These are phyloP conservation scores for Drosophila mimetica DNA, from an alignment of 2,888 invertebrate species.

Conservation along the genomic window DNA sequence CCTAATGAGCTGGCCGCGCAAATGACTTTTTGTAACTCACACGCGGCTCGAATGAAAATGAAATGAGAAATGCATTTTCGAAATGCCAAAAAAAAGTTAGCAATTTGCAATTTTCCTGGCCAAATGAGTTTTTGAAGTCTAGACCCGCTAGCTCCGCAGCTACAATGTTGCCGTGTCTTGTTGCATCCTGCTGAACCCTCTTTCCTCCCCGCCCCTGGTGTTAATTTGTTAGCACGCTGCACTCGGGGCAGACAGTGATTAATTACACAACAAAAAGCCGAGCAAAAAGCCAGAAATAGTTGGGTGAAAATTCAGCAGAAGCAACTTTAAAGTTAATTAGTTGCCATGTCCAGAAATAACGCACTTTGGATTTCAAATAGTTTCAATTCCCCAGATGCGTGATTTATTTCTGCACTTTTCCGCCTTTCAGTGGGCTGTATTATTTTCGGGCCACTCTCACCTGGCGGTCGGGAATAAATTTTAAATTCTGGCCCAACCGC, in stretches of 20 bases:
- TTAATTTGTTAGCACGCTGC: slow-evolving; percentile 78
- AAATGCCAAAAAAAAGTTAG: slow-evolving; percentile 53
- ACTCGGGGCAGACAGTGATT: slow-evolving; percentile 72
- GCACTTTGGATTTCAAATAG: slow-evolving; percentile 33
- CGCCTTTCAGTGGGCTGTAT: background rate
- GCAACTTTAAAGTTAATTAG: slow-evolving; percentile 74
- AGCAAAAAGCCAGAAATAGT: slow-evolving; percentile 40
- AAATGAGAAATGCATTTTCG: slow-evolving; percentile 71
- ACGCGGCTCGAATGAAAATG: slow-evolving; percentile 53
- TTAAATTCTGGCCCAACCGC: slow-evolving; percentile 72
- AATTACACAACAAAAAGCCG: slow-evolving; percentile 60
- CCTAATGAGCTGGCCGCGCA: slow-evolving; percentile 72
- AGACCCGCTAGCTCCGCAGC: slow-evolving; percentile 24
- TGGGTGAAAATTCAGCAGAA: slow-evolving; percentile 19
- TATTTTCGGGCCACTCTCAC: slow-evolving; percentile 44
- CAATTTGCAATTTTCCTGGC: slow-evolving; percentile 60
- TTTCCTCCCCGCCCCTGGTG: slow-evolving; percentile 53
- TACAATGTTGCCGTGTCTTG: slow-evolving; percentile 77
- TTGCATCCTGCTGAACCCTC: slow-evolving; percentile 43
- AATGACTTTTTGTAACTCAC: slow-evolving; percentile 78
- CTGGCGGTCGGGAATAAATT: slow-evolving; percentile 67
- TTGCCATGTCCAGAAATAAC: slow-evolving; percentile 58
- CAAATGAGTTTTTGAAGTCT: slow-evolving; percentile 67
- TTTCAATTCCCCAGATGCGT: slow-evolving; percentile 31
- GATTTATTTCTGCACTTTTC: slow-evolving; percentile 21